These are phyloP conservation scores for Rana temporaria DNA, from an alignment of 2,113 vertebrate species.

Conservation along the genomic window DNA sequence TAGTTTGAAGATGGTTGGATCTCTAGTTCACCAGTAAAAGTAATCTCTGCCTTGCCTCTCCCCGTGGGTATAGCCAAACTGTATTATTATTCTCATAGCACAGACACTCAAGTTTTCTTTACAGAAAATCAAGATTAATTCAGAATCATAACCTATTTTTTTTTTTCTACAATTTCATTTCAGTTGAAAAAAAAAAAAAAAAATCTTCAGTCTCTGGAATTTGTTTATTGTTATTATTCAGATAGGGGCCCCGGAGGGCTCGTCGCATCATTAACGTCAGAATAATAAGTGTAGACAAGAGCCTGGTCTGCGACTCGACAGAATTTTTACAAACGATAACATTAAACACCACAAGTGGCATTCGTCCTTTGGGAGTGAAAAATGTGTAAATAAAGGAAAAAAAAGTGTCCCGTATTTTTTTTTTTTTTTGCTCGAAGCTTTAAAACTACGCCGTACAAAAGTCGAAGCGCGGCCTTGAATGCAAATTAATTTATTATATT, in stretches of 20 bases:
- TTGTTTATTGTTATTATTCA: slow-evolving; percentile 38
- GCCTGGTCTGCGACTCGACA: slow-evolving; percentile 3
- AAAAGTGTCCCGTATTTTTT: slow-evolving; percentile 4
- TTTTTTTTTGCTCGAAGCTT: neutral
- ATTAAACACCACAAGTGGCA: slow-evolving; percentile 37
- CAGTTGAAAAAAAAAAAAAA: slow-evolving; percentile 5
- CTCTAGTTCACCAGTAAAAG: too few species aligned
- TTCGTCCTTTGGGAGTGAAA: slow-evolving; percentile 31
- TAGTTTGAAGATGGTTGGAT: too few species aligned
- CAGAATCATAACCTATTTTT: neutral
- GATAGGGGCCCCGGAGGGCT: neutral
- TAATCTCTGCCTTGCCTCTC: neutral
- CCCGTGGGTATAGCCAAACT: too few species aligned
- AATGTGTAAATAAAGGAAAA: slow-evolving; percentile 20
- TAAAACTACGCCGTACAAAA: neutral
- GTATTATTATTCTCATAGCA: neutral
- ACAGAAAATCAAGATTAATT: slow-evolving; percentile 18
- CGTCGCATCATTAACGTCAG: neutral
- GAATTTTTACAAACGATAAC: slow-evolving; percentile 35
- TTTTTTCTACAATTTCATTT: neutral
- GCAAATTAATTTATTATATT: neutral
- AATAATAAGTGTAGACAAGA: slow-evolving; percentile 14
- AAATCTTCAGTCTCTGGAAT: neutral
- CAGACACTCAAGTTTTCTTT: neutral
- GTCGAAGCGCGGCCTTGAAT: neutral